Conservation (phyloP, 2,113 vertebrate species). For the Electrona antarctica region DNA sequence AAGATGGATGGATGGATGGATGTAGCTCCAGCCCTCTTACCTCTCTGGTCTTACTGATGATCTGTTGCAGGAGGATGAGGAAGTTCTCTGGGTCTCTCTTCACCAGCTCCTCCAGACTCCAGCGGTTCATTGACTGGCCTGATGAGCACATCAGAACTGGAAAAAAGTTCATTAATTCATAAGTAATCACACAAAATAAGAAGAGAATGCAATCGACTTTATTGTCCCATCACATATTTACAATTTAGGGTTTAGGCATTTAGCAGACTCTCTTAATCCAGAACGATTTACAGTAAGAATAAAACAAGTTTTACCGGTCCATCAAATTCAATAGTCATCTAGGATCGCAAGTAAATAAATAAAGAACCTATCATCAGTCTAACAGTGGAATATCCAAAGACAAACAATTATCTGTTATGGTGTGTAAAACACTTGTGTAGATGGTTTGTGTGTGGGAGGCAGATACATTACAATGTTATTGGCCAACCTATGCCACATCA, state of each 20-base stretch:
- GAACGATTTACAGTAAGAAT: too few relatives aligned
- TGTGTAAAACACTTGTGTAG: background rate
- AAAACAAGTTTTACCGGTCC: too few relatives aligned
- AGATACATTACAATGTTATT: background rate
- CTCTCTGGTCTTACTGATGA: slow-evolving; percentile 88
- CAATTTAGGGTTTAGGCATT: too few relatives aligned
- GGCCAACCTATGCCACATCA: slow-evolving; percentile 10
- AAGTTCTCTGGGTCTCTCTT: slow-evolving; percentile 91
- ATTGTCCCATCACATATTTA: too few relatives aligned
- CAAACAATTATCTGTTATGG: background rate
- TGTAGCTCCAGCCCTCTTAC: slow-evolving; percentile 65
- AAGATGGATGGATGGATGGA: too few relatives aligned
- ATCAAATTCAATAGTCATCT: too few relatives aligned
- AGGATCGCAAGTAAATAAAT: too few relatives aligned
- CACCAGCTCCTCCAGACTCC: slow-evolving; percentile 95
- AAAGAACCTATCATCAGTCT: too few relatives aligned
- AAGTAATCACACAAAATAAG: background rate
- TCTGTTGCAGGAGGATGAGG: slow-evolving; percentile 93
- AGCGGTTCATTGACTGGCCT: slow-evolving; percentile 94
- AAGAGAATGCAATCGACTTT: too few relatives aligned
- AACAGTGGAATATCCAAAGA: too few relatives aligned
- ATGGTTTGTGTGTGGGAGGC: background rate
- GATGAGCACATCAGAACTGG: slow-evolving; percentile 73
- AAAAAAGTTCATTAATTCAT: slow-evolving; percentile 10
- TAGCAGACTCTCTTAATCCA: too few relatives aligned